phyloP scores from a whole-genome alignment of 2,888 invertebrate species.

The Chironomus riparius region DNA sequence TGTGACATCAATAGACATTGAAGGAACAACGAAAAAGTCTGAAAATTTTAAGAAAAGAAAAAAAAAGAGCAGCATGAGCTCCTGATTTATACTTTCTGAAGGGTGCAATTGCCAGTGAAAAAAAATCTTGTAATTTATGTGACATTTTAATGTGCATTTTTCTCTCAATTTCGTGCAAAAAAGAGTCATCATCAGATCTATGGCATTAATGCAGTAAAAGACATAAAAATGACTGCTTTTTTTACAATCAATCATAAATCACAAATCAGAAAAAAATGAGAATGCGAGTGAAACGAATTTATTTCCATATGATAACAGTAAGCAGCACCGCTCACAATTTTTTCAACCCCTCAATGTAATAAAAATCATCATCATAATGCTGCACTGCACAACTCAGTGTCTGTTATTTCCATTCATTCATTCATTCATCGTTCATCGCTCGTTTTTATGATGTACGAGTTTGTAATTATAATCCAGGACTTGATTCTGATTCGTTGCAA shows the following conservation, averaged over 20 bases:
- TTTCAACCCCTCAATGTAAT: background rate
- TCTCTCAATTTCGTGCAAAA: conserved; percentile 12
- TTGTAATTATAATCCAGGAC: conserved; percentile 5
- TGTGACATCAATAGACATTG: no score
- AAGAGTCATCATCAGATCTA: background rate
- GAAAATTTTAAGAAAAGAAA: background rate
- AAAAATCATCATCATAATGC: background rate
- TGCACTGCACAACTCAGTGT: background rate
- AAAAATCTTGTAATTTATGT: conserved; percentile 21
- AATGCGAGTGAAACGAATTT: conserved; percentile 15
- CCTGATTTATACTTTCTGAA: background rate
- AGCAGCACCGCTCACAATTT: background rate
- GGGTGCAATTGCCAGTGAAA: conserved; percentile 15
- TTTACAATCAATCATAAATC: conserved; percentile 24
- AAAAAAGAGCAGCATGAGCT: background rate
- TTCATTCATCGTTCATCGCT: background rate
- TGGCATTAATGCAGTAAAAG: background rate
- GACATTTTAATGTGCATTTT: conserved; percentile 25
- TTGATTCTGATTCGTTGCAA: background rate
- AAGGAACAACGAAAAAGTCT: background rate
- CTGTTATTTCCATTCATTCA: no score
- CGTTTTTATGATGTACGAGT: background rate
- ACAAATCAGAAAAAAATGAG: background rate
- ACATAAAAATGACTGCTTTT: conserved; percentile 2
- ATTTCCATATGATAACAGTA: conserved; percentile 17